These are phyloP conservation scores for Castor canadensis DNA, from an alignment of 2,113 vertebrate species.

Conservation along the genomic window DNA sequence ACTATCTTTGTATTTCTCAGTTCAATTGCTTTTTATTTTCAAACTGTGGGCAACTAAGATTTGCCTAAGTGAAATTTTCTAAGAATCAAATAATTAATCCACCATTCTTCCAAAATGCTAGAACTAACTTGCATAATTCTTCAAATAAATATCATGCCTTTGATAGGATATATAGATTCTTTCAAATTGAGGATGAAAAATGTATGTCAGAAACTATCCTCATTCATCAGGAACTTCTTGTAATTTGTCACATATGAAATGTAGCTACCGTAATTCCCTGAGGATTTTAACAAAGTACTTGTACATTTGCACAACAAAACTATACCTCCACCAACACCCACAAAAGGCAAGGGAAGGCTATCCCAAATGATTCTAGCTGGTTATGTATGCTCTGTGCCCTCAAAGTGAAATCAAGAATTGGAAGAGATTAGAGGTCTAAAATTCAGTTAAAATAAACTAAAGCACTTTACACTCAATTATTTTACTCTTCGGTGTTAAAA, in stretches of 20 bases:
- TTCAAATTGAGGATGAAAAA: constrained; percentile 50
- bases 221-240: constrained; percentile 48
- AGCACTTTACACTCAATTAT: constrained; percentile 9
- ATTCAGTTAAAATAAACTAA: constrained; percentile 49
- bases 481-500: constrained; percentile 41
- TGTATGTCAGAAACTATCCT: background rate
- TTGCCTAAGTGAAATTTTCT: constrained; percentile 63
- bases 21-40: constrained; percentile 76
- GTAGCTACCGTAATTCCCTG: constrained; percentile 2
- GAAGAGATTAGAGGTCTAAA: background rate
- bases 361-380: background rate
- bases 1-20: constrained; percentile 60
- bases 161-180: constrained; percentile 24
- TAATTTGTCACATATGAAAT: constrained; percentile 41
- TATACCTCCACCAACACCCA: background rate
- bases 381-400: background rate
- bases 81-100: constrained; percentile 73
- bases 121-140: constrained; percentile 42
- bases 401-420: background rate
- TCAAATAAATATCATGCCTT: constrained; percentile 44
- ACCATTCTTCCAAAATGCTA: constrained; percentile 63
- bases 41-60: constrained; percentile 54
- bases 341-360: background rate
- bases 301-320: constrained; percentile 27
- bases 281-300: constrained; percentile 45